Base-by-base conservation (phyloP, 2,888 invertebrate genomes). In the Seira ritae region DNA sequence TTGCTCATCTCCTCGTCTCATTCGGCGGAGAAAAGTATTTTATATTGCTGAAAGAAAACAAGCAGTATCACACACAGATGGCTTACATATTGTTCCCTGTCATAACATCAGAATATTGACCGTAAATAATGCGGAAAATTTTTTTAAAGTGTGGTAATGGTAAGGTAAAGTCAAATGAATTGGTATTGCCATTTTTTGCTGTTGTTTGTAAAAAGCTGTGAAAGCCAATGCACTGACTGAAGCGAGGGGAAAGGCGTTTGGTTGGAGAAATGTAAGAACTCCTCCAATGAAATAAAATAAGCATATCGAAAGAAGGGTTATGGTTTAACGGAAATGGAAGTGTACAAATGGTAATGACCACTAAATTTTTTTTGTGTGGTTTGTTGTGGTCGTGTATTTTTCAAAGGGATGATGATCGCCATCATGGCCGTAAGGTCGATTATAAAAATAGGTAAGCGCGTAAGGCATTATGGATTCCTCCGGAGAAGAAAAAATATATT, bases 261-360 rank as follows among this genome's bases (percentile, higher is more conserved):
- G 20, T 66, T 22, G 20, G 10, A 19, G 20, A 10, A 20, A 66
- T 66, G n/a, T 2, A 19, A 17, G 62, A 20, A 24, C 12, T 50
- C 10, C 17, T 8, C n/a, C n/a, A 10, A 71, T n/a, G 23, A n/a
- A 50, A 50, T 62, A 17, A 65, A 78, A 70, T 37, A 42, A 62
- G 68, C 70, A 66, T 77, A 76, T 46, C 50, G 71, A 4, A 12
- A 78, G 65, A 19, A 15, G 65, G 77, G 77, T 70, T 77, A 82
- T 71, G 76, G 76, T 75, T 80, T 75, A 72, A 77, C 76, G 72
- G 82, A 82, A 82, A 82, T 76, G 82, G 82, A 82, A 82, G 77
- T 72, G 77, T 82, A 77, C 72, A 77, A 82, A 82, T 77, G 72
- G 50, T 42, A 12, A 42, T 42, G 42, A 42, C 42, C 42, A 42